A percentile compares a stretch with the other conserved stretches of the same genome.
These are phyloP conservation scores for Pipistrellus pipistrellus DNA, from an alignment of 2,797 vertebrate species.

Conservation along the genomic window DNA sequence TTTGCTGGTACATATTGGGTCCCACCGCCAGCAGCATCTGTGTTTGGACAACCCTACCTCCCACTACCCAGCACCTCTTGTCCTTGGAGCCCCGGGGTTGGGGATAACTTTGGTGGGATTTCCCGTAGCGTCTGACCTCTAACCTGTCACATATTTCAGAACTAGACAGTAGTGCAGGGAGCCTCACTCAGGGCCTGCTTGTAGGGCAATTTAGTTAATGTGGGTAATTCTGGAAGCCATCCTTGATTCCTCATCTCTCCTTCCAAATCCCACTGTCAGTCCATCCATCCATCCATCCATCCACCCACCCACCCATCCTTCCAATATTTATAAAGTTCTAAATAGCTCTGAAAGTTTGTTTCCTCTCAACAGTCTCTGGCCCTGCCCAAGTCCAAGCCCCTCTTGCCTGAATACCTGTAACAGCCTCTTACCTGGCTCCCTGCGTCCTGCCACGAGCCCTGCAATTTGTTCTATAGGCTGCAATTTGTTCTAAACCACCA, in stretches of 20 bases:
- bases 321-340: not conserved
- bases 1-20: slow-evolving; percentile 84
- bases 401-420: not conserved
- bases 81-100: not conserved
- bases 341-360: not conserved
- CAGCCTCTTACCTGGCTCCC: not conserved
- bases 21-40: slow-evolving; percentile 88
- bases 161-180: not conserved
- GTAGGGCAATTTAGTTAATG: not conserved
- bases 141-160: slow-evolving; percentile 41
- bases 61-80: not conserved
- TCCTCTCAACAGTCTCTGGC: not conserved
- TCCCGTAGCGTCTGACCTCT: slow-evolving; percentile 37
- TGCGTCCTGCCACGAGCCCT: not conserved
- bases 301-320: not conserved
- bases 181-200: not conserved
- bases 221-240: not conserved
- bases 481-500: not conserved
- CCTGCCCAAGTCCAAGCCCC: not conserved
- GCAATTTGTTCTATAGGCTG: not conserved
- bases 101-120: slow-evolving; percentile 44
- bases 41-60: slow-evolving; percentile 88
- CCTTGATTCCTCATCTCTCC: not conserved
- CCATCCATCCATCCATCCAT: not conserved
- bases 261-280: not conserved